Evolutionary conservation across 2,888 invertebrate genomes (phyloP).

Genomic region (Platycheirus albimanus): DNA sequence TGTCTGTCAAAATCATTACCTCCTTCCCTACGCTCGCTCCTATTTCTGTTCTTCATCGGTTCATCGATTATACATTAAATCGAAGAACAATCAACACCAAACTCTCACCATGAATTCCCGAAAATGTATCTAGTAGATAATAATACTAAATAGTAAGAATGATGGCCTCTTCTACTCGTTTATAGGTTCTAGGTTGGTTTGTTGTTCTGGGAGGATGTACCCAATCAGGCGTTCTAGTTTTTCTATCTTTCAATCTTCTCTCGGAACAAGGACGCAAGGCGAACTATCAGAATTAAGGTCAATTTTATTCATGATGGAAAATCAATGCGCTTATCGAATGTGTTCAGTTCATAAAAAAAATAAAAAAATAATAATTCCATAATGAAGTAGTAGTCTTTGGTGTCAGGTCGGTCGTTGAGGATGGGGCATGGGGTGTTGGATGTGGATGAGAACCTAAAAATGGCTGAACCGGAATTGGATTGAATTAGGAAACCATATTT

Average conservation of each 20-base stretch:
- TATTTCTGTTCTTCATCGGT: not conserved
- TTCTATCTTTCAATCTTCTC: slow-evolving; percentile 17
- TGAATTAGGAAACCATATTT: slow-evolving; percentile 13
- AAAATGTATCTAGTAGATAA: slow-evolving; percentile 28
- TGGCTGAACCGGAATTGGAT: not conserved
- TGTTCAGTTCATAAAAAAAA: slow-evolving; percentile 32
- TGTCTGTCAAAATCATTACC: not conserved
- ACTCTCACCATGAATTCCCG: not conserved
- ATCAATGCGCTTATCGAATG: slow-evolving; percentile 63
- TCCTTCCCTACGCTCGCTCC: not conserved
- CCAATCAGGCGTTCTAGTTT: slow-evolving; percentile 24
- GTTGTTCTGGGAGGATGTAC: not conserved
- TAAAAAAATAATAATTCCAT: slow-evolving; percentile 44
- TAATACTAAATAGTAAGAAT: slow-evolving; percentile 22
- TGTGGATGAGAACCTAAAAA: not conserved
- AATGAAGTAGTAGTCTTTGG: slow-evolving; percentile 39
- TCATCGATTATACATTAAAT: slow-evolving; percentile 62
- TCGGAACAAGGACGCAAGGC: not conserved
- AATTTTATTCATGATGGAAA: slow-evolving; percentile 71
- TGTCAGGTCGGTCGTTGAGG: slow-evolving; percentile 41
- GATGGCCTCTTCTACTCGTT: slow-evolving; percentile 8
- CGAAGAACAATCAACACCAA: slow-evolving; percentile 55
- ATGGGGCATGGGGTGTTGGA: not conserved
- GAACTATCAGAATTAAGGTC: slow-evolving; percentile 57
- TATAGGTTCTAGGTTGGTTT: slow-evolving; percentile 5